Evolutionary conservation across 2,113 vertebrate genomes (phyloP), one percentile per base, ranked within the genome.

Genomic region (Promerops cafer): DNA sequence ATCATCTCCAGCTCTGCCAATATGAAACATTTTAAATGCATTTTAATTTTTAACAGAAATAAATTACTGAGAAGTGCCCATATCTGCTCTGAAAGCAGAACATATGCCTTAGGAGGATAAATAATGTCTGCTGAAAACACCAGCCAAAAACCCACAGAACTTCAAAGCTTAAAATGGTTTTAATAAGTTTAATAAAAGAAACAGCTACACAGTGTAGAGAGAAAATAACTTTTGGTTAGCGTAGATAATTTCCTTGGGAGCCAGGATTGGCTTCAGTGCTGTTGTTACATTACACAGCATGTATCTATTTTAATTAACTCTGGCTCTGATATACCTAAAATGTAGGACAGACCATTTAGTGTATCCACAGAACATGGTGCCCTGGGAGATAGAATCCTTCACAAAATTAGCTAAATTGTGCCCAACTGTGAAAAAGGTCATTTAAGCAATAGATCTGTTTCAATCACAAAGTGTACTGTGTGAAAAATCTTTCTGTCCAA

Each of bases 111-210:
- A 69, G 27, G 22, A 90, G 11, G 45, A 88, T 57, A 42, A 78
- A 65, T 87, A 86, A 82, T 0, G 0, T 86, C 75, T 79, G 74
- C 90, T 75, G 82, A 84, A 95, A 95, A 77, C 40, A 72, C 26
- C 44, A 85, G 57, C 53, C 69, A 91, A 84, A 92, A 90, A 61
- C 56, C 80, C 27, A 4, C 61, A 93, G 60, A 94, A 96, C 91
- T 96, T 93, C 80, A 96, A 96, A 95, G 77, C 57, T 75, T 74
- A 59, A 84, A 89, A 82, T 37, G 9, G 6, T 44, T 94, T 94
- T 74, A 84, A 49, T 74, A 76, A 63, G 6, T 80, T 83, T 85
- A 83, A 75, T 95, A 81, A 83, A 90, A 93, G 61, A 89, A 95
- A 60, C 16, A 72, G 52, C 53, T 82, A 78, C 57, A 30, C 16